phyloP scores from a whole-genome alignment of 2,888 invertebrate species.

The Cantharis rufa region DNA sequence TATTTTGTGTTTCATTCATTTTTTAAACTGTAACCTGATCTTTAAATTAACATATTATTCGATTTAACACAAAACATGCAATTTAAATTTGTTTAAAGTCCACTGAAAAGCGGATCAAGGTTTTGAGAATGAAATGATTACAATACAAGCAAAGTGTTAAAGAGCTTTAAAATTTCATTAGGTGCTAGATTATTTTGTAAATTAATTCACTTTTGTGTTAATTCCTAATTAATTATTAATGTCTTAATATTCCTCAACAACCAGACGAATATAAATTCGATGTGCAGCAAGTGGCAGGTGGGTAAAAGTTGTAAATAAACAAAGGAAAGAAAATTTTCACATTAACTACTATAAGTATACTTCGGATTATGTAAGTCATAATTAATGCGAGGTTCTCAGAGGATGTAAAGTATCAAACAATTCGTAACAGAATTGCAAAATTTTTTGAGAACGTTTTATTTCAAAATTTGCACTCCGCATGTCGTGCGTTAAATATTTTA shows the following conservation, averaged over 20 bases:
- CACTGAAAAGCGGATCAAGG: not conserved
- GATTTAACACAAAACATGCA: not conserved
- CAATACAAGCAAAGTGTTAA: not conserved
- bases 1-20: too few relatives aligned
- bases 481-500: slow-evolving; percentile 8
- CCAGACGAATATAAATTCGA: not conserved
- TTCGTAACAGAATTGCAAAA: slow-evolving; percentile 20
- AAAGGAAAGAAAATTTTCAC: slow-evolving; percentile 8
- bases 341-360: not conserved
- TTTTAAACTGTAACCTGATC: not conserved
- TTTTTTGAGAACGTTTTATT: slow-evolving; percentile 18
- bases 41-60: not conserved
- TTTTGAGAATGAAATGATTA: not conserved
- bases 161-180: not conserved
- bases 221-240: not conserved
- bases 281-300: not conserved
- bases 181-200: not conserved
- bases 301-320: not conserved
- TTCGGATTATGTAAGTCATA: slow-evolving; percentile 3
- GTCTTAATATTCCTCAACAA: not conserved
- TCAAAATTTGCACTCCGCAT: slow-evolving; percentile 2
- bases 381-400: slow-evolving; percentile 17
- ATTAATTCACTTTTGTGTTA: not conserved
- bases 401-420: slow-evolving; percentile 15
- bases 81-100: not conserved